Evolutionary conservation across 2,113 vertebrate species (phyloP), one percentile per base, ranked within the genome.

Genomic region (Elaphurus davidianus): DNA sequence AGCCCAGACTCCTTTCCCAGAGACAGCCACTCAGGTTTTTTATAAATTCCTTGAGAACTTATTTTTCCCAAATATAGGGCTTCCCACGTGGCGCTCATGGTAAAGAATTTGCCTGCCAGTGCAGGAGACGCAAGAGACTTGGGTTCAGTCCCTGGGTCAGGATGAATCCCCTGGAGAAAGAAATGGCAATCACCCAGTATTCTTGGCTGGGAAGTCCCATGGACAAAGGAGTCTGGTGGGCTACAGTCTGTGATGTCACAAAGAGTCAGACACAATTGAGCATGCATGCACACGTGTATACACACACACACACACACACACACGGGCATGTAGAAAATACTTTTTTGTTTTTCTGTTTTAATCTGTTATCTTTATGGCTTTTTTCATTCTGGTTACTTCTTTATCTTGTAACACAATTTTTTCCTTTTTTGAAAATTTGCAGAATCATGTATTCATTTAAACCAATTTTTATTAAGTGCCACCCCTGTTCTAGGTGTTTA

Each of bases 381-480:
- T 89, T 96, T 96, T 86, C 28, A 76, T 74, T 87, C 47, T 91
- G 36, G 2, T 83, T 36, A n/a, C 50, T 91, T 94, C 30, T 95
- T 87, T 89, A 59, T 88, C 57, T 76, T 87, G 36, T 87, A 83
- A 47, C 47, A 94, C 82, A 86, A 23, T 79, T 67, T 96, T 50
- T 89, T 76, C 50, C 33, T 79, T 90, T 90, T 89, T 71, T 45
- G 17, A 17, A 45, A 81, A 59, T 86, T 86, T 92, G 16, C 19
- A 47, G 4, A 36, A 25, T 74, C 25, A 50, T 60, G 47, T 76
- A 59, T 87, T 62, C 52, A 81, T 36, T 92, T 74, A 89, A 78
- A 40, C 87, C 23, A 28, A 0, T 87, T 59, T 67, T 90, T 85
- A 47, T 60, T 88, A 47, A 89, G 7, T 82, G 30, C 59, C 23